Percentiles rank a stretch among this genome's conserved stretches.
Conservation (phyloP, 64 coral and sea anemone species). For the Actinia tenebrosa region DNA sequence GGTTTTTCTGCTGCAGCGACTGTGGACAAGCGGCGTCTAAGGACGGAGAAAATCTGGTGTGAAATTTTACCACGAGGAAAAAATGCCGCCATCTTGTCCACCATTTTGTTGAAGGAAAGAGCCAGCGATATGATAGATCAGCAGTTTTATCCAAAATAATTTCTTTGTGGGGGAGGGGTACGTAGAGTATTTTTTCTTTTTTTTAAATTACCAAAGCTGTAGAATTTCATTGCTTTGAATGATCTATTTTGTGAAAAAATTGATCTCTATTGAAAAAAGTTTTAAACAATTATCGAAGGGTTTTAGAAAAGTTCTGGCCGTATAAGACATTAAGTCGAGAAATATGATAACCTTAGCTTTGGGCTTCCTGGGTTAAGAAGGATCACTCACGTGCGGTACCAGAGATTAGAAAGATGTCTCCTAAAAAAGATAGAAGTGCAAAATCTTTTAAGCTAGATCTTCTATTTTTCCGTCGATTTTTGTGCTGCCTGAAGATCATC, state of each 20-base stretch:
- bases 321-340: too few species aligned
- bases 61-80: background rate
- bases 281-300: too few species aligned
- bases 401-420: background rate
- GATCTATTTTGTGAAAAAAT: too few species aligned
- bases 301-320: too few species aligned
- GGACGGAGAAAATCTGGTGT: background rate
- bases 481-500: conserved; percentile 64
- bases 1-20: conserved; percentile 25
- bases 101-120: conserved; percentile 56
- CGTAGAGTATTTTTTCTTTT: background rate
- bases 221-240: too few species aligned
- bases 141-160: background rate
- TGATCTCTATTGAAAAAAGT: background rate
- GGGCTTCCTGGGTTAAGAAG: too few species aligned
- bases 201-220: background rate
- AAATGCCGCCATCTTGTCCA: conserved; percentile 42
- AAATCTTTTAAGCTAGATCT: conserved; percentile 62
- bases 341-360: too few species aligned
- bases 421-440: background rate
- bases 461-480: conserved; percentile 74
- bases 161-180: background rate
- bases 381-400: too few species aligned
- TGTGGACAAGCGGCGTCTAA: conserved; percentile 23
- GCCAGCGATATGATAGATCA: conserved; percentile 21